Base-by-base conservation (phyloP, 64 coral and sea anemone species). In the Acropora yongei region DNA sequence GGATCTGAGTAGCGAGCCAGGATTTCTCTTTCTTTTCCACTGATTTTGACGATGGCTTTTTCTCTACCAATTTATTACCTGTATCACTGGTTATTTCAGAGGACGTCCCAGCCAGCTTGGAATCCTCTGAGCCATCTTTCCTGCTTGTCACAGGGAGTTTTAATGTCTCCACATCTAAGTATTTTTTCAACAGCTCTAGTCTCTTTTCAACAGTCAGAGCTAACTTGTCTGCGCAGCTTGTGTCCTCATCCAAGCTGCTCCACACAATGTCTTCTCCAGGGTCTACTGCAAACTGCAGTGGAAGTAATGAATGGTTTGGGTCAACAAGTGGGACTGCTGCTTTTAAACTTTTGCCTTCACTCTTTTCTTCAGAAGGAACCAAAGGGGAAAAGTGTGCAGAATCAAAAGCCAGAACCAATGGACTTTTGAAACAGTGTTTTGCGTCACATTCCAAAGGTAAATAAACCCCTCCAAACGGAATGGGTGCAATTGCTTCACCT, bases 391-490 rank as follows among this genome's bases (percentile, higher is more conserved):
- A 99, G 79, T 99, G 97, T 14, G 94, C 94, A 75, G 97, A 90
- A 8, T 96, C 94, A 89, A 93, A 99, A 11, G 94, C 93, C 3
- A 99, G 80, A 8, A 99, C 69, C 41, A 99, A 86, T 1, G 97
- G 97, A 18, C 63, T 90, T 50, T 93, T 93, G 79, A 63, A 87
- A 66, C 97, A 99, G 6, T 9, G 69, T 43, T 82, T 43, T 16
- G 97, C 91, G 12, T 92, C 49, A 71, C 92, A 99, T 49, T 99
- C 97, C 3, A 96, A 63, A 12, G 97, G 97, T 57, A 99, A 91
- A 72, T 91, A 99, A 8, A 99, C 90, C n/a, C 97, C 97, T 68
- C 91, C 97, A 86, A 99, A 99, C 18, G 97, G 97, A 81, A 99
- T 99, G 0, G 97, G 97, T 41, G 94, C 94, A 50, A 99, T 93